A percentile compares a stretch with the other conserved stretches of the same genome.
These are phyloP conservation scores for Hyperoplus lanceolatus DNA, from an alignment of 2,797 vertebrate genomes.

Conservation along the genomic window DNA sequence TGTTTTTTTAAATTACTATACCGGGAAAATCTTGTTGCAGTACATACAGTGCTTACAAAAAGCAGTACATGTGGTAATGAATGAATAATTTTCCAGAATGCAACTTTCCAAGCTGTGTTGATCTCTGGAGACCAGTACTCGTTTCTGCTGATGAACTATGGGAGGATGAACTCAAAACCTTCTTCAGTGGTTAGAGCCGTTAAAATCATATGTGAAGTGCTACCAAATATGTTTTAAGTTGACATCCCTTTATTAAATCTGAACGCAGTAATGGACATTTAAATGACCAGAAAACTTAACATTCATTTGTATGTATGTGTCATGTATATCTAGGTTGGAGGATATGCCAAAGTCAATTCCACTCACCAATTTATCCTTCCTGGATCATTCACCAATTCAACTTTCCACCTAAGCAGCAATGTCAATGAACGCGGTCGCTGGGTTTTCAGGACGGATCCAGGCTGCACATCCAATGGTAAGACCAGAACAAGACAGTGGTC, in stretches of 20 bases:
- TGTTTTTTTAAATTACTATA: no score
- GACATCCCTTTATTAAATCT: neutral
- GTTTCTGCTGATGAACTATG: conserved; percentile 82
- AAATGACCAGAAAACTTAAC: no score
- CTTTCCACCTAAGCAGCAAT: conserved; percentile 68
- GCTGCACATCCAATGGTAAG: conserved; percentile 71
- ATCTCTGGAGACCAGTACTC: conserved; percentile 65
- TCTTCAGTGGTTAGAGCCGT: conserved; percentile 39
- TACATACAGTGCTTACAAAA: no score
- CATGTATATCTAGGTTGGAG: conserved; percentile 64
- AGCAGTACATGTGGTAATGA: no score
- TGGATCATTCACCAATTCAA: conserved; percentile 45
- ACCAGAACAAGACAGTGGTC: neutral
- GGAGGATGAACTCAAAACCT: conserved; percentile 29
- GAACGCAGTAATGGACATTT: neutral
- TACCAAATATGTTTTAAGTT: neutral
- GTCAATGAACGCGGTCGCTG: conserved; percentile 71
- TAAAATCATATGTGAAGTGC: neutral
- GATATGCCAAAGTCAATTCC: conserved; percentile 75
- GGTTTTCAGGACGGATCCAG: conserved; percentile 65
- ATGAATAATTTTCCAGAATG: neutral
- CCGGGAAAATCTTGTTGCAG: no score
- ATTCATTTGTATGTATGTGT: neutral
- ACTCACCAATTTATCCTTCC: conserved; percentile 50
- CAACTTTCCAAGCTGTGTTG: conserved; percentile 76